Evolutionary conservation across 2,797 vertebrate genomes (phyloP).

Genomic region (Halcyon smyrnensis): DNA sequence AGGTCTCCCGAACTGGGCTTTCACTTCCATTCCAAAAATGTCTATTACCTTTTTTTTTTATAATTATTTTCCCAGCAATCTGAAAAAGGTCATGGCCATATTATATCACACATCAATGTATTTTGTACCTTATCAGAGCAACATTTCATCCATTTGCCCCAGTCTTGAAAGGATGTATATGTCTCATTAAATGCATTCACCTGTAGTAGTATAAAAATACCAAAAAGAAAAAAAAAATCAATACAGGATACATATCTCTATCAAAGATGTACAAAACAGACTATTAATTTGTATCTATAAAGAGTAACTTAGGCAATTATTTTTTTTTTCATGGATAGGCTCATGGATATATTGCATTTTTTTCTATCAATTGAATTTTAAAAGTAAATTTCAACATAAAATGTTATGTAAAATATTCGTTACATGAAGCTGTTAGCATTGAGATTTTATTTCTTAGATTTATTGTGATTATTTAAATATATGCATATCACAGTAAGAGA

Average conservation of each 20-base stretch:
- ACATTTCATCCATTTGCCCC: not conserved
- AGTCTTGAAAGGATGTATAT: not conserved
- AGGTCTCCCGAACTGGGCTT: not conserved
- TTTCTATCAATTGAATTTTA: not conserved
- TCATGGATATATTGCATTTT: not conserved
- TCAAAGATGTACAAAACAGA: not conserved
- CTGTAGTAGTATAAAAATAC: not conserved
- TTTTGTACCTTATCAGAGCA: not conserved
- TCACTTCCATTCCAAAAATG: not conserved
- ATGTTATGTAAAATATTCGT: not conserved
- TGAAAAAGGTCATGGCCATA: not conserved
- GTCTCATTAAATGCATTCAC: not conserved
- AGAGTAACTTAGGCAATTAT: not conserved
- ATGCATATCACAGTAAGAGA: not conserved
- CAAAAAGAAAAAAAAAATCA: not conserved
- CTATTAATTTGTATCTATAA: not conserved
- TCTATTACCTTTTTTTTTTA: not conserved
- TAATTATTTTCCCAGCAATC: not conserved
- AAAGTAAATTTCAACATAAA: not conserved
- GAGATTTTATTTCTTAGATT: not conserved
- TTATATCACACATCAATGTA: not conserved
- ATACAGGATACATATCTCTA: not conserved
- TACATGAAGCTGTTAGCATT: not conserved
- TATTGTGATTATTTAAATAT: slow-evolving; percentile 31
- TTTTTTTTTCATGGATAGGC: not conserved